These are phyloP conservation scores for Lepus townsendii DNA, from an alignment of 2,797 vertebrate species.

Conservation along the genomic window DNA sequence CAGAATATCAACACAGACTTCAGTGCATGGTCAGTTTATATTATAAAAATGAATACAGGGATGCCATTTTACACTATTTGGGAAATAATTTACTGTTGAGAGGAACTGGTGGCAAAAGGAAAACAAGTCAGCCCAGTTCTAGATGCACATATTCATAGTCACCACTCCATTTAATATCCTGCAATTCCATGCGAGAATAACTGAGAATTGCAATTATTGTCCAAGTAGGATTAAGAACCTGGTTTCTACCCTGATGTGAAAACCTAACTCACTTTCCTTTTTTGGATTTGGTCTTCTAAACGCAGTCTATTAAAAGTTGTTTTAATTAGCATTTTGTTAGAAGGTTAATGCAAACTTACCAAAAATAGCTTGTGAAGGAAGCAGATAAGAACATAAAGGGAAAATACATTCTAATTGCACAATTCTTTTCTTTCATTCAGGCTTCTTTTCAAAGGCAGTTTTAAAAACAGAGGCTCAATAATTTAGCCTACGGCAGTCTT, in stretches of 20 bases:
- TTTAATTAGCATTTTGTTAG: conserved; percentile 80
- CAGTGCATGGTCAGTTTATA: neutral
- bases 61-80: neutral
- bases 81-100: neutral
- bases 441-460: conserved; percentile 33
- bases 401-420: conserved; percentile 51
- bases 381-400: conserved; percentile 70
- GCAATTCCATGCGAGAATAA: neutral
- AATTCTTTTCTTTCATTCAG: conserved; percentile 45
- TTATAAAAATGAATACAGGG: neutral
- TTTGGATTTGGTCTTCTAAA: conserved; percentile 66
- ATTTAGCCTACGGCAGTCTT: neutral
- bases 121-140: neutral
- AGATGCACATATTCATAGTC: too few relatives aligned
- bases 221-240: conserved; percentile 52
- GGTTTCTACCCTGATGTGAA: neutral
- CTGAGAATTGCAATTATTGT: conserved; percentile 23
- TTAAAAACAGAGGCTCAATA: conserved; percentile 28
- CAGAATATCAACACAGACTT: neutral
- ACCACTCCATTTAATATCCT: neutral
- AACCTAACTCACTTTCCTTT: conserved; percentile 15
- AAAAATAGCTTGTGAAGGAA: conserved; percentile 73
- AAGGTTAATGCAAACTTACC: conserved; percentile 74
- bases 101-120: neutral
- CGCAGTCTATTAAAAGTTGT: conserved; percentile 62